phyloP scores from a whole-genome alignment of 2,888 invertebrate genomes.

The Cheilosia impressa region DNA sequence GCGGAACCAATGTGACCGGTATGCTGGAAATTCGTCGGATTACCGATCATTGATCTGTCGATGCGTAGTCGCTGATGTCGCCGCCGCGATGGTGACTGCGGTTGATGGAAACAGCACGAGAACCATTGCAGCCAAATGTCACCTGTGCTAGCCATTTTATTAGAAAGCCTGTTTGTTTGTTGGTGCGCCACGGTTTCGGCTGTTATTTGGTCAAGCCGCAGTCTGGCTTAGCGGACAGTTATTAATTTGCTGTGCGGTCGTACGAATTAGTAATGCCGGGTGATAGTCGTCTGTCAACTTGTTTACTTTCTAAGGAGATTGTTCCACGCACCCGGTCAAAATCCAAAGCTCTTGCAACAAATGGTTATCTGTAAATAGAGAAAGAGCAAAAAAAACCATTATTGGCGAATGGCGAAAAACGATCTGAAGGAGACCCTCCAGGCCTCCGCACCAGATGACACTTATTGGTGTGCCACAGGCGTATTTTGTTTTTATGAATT shows the following conservation, averaged over 20 bases:
- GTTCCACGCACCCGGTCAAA: conserved; percentile 8
- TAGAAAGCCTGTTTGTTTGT: conserved; percentile 76
- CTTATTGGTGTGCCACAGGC: conserved; percentile 30
- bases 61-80: conserved; percentile 90
- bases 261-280: conserved; percentile 22
- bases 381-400: conserved; percentile 2
- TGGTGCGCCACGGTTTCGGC: conserved; percentile 77
- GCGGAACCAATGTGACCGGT: conserved; percentile 95
- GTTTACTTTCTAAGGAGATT: conserved; percentile 69
- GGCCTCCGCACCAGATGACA: conserved; percentile 34
- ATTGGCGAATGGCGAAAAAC: conserved; percentile 15
- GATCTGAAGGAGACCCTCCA: conserved; percentile 15
- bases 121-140: conserved; percentile 97
- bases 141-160: conserved; percentile 88
- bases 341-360: conserved; percentile 12
- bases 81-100: conserved; percentile 89
- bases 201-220: conserved; percentile 22
- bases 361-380: conserved; percentile 47
- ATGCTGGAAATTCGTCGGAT: conserved; percentile 97
- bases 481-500: conserved; percentile 22
- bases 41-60: conserved; percentile 97
- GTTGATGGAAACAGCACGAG: conserved; percentile 94
- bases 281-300: conserved; percentile 67
- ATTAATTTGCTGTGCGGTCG: conserved; percentile 39
- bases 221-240: not conserved